Evolutionary conservation across 2,113 vertebrate genomes (phyloP).

Genomic region (Bolborhynchus lineola): DNA sequence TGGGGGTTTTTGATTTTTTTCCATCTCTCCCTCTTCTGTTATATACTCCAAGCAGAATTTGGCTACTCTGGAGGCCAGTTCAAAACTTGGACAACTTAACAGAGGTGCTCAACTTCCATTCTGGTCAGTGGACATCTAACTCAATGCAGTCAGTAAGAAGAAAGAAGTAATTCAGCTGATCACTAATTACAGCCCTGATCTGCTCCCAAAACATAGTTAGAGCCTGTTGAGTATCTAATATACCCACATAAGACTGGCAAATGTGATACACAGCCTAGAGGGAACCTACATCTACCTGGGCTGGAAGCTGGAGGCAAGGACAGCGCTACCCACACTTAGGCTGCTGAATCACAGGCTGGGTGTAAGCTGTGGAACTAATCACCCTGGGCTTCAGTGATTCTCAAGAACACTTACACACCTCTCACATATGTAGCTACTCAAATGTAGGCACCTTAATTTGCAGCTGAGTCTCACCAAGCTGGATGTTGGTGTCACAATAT

Average conservation of each 20-base stretch:
- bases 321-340: not conserved
- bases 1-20: accelerated
- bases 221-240: not conserved
- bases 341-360: not conserved
- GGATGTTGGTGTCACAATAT: not conserved
- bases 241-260: not conserved
- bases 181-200: not conserved
- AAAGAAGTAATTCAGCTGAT: not conserved
- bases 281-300: not conserved
- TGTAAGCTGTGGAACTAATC: not conserved
- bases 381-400: not conserved
- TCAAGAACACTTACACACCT: not conserved
- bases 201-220: not conserved
- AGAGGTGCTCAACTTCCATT: not conserved
- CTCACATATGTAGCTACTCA: not conserved
- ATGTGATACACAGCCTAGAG: not conserved
- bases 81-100: not conserved
- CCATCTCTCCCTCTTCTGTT: not conserved
- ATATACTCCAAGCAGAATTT: not conserved
- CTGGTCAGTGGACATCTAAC: not conserved
- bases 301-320: not conserved
- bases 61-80: not conserved
- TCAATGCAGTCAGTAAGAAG: not conserved
- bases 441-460: not conserved
- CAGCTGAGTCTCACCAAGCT: not conserved